Conservation (phyloP, 2,113 vertebrate genomes). For the Colaptes auratus region DNA sequence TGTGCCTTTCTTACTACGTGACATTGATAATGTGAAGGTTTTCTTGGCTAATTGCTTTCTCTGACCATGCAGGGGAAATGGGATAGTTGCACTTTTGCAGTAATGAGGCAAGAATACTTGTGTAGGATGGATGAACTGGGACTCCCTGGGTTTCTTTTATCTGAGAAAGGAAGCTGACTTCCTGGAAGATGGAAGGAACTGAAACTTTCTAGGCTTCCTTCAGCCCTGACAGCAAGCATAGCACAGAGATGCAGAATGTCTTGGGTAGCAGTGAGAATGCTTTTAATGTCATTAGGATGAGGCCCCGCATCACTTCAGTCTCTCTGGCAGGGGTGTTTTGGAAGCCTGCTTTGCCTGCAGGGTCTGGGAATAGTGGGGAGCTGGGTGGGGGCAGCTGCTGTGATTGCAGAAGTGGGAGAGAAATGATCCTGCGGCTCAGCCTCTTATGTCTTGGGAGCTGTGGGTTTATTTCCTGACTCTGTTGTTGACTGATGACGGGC, state of each 20-base stretch:
- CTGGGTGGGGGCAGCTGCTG: background rate
- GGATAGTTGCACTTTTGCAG: background rate
- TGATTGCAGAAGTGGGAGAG: background rate
- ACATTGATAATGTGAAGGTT: background rate
- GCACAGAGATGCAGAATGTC: background rate
- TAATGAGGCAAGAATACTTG: background rate
- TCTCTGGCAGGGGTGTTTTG: background rate
- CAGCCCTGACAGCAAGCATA: background rate
- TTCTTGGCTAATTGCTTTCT: background rate
- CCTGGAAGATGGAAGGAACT: background rate
- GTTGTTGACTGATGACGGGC: background rate
- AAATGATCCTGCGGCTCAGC: background rate
- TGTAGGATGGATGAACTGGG: background rate
- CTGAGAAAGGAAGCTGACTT: background rate
- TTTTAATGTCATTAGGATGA: background rate
- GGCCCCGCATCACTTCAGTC: background rate
- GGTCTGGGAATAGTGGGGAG: background rate
- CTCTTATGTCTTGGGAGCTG: background rate
- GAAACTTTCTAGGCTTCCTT: background rate
- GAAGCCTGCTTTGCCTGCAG: background rate
- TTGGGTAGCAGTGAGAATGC: background rate
- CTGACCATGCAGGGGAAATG: background rate
- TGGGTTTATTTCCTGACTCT: slow-evolving; percentile 46
- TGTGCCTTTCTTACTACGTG: background rate
- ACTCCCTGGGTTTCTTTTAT: background rate